Evolutionary conservation across 2,888 invertebrate genomes (phyloP).

Genomic region (Nysson spinosus): DNA sequence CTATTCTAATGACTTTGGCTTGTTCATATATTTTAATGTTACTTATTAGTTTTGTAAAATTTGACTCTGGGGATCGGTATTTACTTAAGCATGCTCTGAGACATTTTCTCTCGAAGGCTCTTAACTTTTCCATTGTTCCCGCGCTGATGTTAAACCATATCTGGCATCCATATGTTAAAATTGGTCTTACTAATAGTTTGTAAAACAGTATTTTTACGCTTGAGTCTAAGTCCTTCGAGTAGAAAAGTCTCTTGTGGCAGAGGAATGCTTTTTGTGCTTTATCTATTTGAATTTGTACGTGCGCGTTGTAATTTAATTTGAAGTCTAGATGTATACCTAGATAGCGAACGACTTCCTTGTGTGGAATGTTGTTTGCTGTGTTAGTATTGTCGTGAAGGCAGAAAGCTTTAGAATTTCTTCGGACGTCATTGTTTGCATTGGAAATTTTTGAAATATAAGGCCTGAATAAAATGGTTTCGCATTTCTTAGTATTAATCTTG

Average conservation of each 20-base stretch:
- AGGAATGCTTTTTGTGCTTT: constrained; percentile 8
- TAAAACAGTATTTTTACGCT: constrained; percentile 46
- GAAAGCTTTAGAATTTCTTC: neutral
- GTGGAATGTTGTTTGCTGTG: neutral
- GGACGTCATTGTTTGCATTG: constrained; percentile 1
- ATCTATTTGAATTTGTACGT: neutral
- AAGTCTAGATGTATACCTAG: constrained; percentile 8
- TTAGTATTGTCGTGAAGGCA: neutral
- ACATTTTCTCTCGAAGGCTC: constrained; percentile 44
- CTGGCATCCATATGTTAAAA: constrained; percentile 42
- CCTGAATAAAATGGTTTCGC: constrained; percentile 30
- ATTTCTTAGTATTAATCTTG: constrained; percentile 21
- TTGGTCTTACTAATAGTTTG: constrained; percentile 36
- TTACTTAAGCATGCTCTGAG: constrained; percentile 26
- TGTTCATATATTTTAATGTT: constrained; percentile 22
- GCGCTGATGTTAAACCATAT: constrained; percentile 42
- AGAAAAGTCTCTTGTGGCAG: constrained; percentile 17
- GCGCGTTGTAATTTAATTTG: neutral
- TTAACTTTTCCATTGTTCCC: constrained; percentile 37
- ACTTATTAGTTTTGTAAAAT: constrained; percentile 11
- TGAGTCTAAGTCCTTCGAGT: constrained; percentile 21
- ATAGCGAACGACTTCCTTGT: neutral
- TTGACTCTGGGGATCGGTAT: constrained; percentile 12
- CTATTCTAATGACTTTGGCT: constrained; percentile 21
- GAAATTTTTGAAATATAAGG: constrained; percentile 2